Conservation (phyloP, 2,113 vertebrate genomes). For the Triplophysa rosa region DNA sequence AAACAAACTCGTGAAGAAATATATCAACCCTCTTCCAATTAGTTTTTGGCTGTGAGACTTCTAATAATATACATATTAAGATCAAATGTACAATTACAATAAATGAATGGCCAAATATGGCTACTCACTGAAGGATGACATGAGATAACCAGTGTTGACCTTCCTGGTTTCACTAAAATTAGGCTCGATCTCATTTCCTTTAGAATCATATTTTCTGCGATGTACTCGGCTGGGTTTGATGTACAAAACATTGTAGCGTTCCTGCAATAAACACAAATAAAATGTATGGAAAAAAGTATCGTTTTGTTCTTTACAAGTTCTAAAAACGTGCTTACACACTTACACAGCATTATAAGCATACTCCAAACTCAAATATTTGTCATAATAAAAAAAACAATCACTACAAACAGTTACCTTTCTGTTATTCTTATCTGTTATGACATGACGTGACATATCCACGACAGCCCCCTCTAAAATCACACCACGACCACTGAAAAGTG, state of each 20-base stretch:
- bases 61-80: neutral
- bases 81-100: neutral
- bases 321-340: no score
- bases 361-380: no score
- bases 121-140: constrained; percentile 88
- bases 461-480: constrained; percentile 81
- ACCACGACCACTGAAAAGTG: constrained; percentile 72
- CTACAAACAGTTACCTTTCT: constrained; percentile 72
- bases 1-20: neutral
- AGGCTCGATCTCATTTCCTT: constrained; percentile 83
- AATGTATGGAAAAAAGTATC: neutral
- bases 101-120: neutral
- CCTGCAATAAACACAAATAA: constrained; percentile 61
- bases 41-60: neutral
- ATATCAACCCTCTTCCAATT: neutral
- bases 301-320: no score
- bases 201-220: constrained; percentile 76
- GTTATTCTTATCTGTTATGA: constrained; percentile 69
- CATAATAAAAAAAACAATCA: no score
- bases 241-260: constrained; percentile 81
- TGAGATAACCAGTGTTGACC: constrained; percentile 86
- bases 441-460: constrained; percentile 80
- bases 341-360: no score
- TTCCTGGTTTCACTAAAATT: constrained; percentile 84
- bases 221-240: constrained; percentile 77